A percentile compares a stretch with the other conserved stretches of the same genome.
Conservation (phyloP, 2,797 vertebrate species). For the Tamandua tetradactyla region DNA sequence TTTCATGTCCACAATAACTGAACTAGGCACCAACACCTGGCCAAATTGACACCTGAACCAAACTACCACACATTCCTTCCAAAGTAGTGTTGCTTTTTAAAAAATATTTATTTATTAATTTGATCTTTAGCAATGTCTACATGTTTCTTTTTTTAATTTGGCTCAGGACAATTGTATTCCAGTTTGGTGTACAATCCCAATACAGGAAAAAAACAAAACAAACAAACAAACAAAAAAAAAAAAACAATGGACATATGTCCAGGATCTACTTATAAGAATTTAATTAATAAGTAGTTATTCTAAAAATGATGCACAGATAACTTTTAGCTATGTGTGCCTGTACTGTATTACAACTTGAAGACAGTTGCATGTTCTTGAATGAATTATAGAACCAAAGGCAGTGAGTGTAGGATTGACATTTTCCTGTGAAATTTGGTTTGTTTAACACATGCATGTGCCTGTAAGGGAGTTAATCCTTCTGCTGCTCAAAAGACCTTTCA, state of each 20-base stretch:
- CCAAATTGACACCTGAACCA: too few relatives aligned
- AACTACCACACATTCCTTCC: too few relatives aligned
- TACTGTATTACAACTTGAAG: not conserved
- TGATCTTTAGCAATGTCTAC: too few relatives aligned
- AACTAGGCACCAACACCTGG: too few relatives aligned
- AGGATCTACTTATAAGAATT: not conserved
- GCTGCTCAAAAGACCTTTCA: not conserved
- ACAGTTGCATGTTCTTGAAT: not conserved
- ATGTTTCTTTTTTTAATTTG: not conserved
- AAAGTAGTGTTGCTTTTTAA: too few relatives aligned
- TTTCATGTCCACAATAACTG: too few relatives aligned
- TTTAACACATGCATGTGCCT: not conserved
- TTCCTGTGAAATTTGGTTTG: not conserved
- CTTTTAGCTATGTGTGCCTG: not conserved
- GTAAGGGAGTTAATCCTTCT: not conserved
- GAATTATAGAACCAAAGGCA: not conserved
- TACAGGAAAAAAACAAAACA: too few relatives aligned
- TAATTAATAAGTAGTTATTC: not conserved
- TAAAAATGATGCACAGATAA: not conserved
- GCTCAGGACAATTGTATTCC: not conserved
- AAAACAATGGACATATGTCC: not conserved
- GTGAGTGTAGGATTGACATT: not conserved
- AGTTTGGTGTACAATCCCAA: not conserved
- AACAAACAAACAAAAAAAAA: too few relatives aligned
- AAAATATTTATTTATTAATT: rapidly evolving